Evolutionary conservation across 2,888 invertebrate genomes (phyloP), one percentile per base, ranked within the genome.

Genomic region (Epinotia bilunana): DNA sequence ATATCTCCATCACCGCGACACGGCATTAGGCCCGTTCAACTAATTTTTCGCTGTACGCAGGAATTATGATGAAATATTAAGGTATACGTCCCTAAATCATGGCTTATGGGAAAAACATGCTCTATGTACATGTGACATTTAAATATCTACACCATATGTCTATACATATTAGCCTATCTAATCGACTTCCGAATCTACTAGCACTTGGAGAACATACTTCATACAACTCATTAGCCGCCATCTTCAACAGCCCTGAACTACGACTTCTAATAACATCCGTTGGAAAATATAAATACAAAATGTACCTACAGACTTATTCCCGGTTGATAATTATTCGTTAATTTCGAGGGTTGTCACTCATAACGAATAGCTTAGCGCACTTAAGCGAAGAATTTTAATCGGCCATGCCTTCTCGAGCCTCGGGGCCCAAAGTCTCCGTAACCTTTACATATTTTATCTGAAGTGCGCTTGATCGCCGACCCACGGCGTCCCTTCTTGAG

Each of bases 361-460:
- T 74, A 77, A 76, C 73, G 77, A 77, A 78, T 77, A 78, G 79
- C 80, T 80, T 73, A 79, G 77, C 79, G 78, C 80, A 84, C 85
- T 85, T 83, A 84, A 84, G 82, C 78, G 81, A 87, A 85, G 90
- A 89, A 90, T 90, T 90, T 87, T 86, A 90, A 91, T 87, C 84
- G 86, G 85, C 86, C 84, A 83, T 86, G 84, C 39, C 39, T 39
- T 84, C 82, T 88, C 84, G 85, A 84, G 80, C 81, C 83, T 73
- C 77, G 84, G 86, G 85, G 84, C 49, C 83, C 87, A 83, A 83
- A 83, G 79, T 81, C 84, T 87, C 88, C 87, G 87, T 90, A 90
- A 91, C 91, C 91, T 92, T 90, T 91, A 91, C 91, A 92, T 92
- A 92, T 92, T 92, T 93, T 92, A 93, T 92, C 92, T 92, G 86